Conservation (phyloP, 2,797 vertebrate genomes). For the Cuniculus paca region DNA sequence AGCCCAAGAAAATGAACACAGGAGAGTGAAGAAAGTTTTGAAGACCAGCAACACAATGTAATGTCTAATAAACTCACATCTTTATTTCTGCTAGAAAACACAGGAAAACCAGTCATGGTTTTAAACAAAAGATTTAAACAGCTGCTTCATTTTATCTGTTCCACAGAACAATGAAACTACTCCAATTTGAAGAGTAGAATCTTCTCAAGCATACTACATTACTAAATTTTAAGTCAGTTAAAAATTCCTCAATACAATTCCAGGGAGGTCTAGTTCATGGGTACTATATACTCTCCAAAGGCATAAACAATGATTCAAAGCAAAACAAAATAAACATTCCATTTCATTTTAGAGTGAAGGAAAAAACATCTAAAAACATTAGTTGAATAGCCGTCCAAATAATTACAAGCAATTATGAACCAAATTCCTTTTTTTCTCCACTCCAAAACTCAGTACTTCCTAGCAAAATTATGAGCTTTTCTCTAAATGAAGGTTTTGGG, state of each 20-base stretch:
- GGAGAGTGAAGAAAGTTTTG: background rate
- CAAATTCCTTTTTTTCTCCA: constrained; percentile 3
- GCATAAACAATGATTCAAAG: constrained; percentile 25
- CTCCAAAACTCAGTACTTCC: constrained; percentile 35
- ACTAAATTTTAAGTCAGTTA: constrained; percentile 72
- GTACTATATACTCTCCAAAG: background rate
- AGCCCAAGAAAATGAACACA: background rate
- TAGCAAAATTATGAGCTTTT: constrained; percentile 51
- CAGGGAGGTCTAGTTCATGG: background rate
- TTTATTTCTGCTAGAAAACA: constrained; percentile 88
- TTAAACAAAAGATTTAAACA: constrained; percentile 87
- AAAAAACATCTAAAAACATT: constrained; percentile 56
- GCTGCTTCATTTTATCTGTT: constrained; percentile 82
- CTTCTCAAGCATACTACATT: constrained; percentile 53
- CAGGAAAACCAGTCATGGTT: constrained; percentile 37
- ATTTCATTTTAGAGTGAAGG: constrained; percentile 38
- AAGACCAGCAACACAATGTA: constrained; percentile 32
- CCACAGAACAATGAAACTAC: constrained; percentile 36
- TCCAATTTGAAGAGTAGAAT: constrained; percentile 37
- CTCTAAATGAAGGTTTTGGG: constrained; percentile 51
- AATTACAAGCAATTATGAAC: background rate
- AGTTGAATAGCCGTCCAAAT: constrained; percentile 85
- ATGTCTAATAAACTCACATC: constrained; percentile 81
- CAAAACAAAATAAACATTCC: constrained; percentile 60
- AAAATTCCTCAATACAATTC: constrained; percentile 63